These are phyloP conservation scores for Arbacia lixula DNA, from an alignment of 53 echinoderm and acorn worm genomes.

Conservation along the genomic window DNA sequence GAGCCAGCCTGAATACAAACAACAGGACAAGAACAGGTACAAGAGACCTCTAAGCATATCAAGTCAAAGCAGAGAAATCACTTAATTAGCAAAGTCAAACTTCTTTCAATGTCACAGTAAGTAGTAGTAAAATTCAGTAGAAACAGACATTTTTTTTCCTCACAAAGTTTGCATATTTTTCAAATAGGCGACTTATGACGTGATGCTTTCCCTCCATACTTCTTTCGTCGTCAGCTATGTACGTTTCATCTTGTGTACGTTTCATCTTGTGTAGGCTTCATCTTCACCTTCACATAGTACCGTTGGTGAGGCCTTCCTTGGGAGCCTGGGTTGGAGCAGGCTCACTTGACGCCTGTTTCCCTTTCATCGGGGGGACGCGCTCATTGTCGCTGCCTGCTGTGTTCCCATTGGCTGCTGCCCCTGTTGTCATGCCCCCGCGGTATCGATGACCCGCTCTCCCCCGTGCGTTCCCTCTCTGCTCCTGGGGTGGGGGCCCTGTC, in stretches of 20 bases:
- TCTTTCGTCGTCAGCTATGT: not conserved
- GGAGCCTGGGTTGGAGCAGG: not conserved
- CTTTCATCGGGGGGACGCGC: not conserved
- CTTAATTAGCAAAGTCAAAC: not conserved
- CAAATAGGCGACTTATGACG: slow-evolving; percentile 6
- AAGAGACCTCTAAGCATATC: not conserved
- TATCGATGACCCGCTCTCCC: not conserved
- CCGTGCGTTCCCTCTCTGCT: not conserved
- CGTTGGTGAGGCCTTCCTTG: slow-evolving; percentile 34
- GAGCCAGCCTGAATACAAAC: slow-evolving; percentile 16
- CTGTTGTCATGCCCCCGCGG: not conserved
- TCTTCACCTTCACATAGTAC: slow-evolving; percentile 14
- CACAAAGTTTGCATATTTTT: slow-evolving; percentile 43
- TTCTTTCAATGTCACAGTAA: slow-evolving; percentile 13
- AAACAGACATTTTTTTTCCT: slow-evolving; percentile 23
- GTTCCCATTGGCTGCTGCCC: slow-evolving; percentile 22
- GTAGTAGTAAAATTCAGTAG: slow-evolving; percentile 44
- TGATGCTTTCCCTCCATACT: not conserved
- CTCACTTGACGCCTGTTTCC: not conserved
- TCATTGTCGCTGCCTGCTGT: slow-evolving; percentile 44
- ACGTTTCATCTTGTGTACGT: not conserved
- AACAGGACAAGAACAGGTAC: not conserved
- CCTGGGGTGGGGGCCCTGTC: slow-evolving; percentile 8
- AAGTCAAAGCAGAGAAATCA: slow-evolving; percentile 37
- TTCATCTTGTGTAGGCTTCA: not conserved